Evolutionary conservation across 2,888 invertebrate species (phyloP).

Genomic region (Drosophila helvetica): DNA sequence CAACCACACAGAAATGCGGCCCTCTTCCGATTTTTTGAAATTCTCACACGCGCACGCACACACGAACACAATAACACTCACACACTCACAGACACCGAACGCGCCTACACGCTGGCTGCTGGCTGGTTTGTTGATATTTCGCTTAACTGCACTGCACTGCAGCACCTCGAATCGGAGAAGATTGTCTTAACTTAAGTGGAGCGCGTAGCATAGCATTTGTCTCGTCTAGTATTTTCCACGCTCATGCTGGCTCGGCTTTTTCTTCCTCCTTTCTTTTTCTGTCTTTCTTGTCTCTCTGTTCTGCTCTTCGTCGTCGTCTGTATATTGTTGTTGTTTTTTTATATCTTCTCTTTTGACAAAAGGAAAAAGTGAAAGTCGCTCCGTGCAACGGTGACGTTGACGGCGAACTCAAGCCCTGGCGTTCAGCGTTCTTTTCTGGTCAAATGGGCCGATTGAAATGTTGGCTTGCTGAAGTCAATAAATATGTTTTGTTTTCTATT

Average conservation of each 20-base stretch:
- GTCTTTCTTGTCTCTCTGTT: slow-evolving; percentile 30
- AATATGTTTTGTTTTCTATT: slow-evolving; percentile 28
- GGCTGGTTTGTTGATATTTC: slow-evolving; percentile 27
- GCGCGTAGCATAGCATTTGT: slow-evolving; percentile 27
- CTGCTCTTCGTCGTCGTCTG: slow-evolving; percentile 48
- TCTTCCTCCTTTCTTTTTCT: slow-evolving; percentile 33
- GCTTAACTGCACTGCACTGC: slow-evolving; percentile 25
- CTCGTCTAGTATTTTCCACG: slow-evolving; percentile 37
- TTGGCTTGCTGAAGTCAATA: slow-evolving; percentile 14
- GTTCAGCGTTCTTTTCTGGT: not conserved
- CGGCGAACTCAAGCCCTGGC: not conserved
- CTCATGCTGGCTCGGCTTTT: slow-evolving; percentile 46
- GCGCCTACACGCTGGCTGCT: slow-evolving; percentile 27
- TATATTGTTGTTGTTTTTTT: slow-evolving; percentile 57
- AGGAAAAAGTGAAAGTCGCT: slow-evolving; percentile 64
- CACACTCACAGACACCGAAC: not conserved
- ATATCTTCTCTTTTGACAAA: slow-evolving; percentile 56
- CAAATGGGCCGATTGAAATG: not conserved
- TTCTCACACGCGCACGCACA: slow-evolving; percentile 14
- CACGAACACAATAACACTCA: slow-evolving; percentile 6
- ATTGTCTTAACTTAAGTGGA: slow-evolving; percentile 45
- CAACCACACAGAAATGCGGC: slow-evolving; percentile 24
- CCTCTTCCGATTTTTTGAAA: slow-evolving; percentile 12
- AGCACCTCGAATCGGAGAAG: slow-evolving; percentile 19
- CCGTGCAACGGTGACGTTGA: slow-evolving; percentile 6